Evolutionary conservation across 2,113 vertebrate genomes (phyloP).

Genomic region (Pica pica): DNA sequence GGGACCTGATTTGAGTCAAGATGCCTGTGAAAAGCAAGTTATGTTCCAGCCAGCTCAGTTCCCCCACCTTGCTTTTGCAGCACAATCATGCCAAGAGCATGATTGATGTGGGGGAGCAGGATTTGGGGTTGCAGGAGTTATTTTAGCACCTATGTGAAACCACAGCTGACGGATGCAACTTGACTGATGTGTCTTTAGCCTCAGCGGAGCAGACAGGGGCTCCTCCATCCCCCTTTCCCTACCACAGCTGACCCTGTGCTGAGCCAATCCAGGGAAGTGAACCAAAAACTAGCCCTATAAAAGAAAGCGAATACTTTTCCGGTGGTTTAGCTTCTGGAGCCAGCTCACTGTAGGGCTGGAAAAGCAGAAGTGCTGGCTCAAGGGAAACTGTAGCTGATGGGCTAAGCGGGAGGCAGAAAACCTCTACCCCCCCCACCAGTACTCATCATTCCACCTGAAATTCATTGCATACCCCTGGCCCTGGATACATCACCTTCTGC

Average conservation of each 20-base stretch:
- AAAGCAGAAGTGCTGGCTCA: conserved; percentile 3
- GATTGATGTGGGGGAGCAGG: neutral
- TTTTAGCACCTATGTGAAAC: neutral
- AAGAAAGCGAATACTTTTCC: neutral
- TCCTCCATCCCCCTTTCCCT: neutral
- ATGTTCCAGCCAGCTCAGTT: neutral
- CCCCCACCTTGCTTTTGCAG: neutral
- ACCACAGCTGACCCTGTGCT: neutral
- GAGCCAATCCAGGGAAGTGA: neutral
- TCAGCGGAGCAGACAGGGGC: neutral
- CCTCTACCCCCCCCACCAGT: neutral
- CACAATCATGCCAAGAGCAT: neutral
- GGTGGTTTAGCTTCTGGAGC: neutral
- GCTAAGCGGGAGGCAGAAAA: neutral
- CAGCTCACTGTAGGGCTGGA: neutral
- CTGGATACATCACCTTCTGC: accelerated
- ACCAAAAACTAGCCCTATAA: neutral
- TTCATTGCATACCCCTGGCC: accelerated
- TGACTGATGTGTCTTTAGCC: neutral
- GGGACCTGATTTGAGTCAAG: neutral
- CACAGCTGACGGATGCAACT: neutral
- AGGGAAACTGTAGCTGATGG: neutral
- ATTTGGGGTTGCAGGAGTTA: neutral
- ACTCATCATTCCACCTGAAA: accelerated
- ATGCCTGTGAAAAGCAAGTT: neutral